Evolutionary conservation across 2,888 invertebrate genomes (phyloP).

Genomic region (Ichneumon xanthorius): DNA sequence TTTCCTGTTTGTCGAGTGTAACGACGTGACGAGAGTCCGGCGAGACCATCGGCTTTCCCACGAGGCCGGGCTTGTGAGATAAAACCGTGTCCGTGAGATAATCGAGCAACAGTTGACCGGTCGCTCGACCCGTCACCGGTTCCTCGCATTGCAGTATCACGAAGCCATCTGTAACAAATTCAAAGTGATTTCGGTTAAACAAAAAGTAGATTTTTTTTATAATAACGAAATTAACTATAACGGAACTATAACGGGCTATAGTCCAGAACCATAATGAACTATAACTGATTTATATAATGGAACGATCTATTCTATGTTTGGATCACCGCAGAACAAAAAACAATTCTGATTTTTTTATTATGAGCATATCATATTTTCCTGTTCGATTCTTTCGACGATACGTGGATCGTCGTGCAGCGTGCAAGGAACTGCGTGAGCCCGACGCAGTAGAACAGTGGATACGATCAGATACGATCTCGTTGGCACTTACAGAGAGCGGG

Average conservation of each 20-base stretch:
- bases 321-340: not conserved
- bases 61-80: slow-evolving; percentile 87
- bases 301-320: too few relatives aligned
- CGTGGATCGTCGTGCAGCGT: not conserved
- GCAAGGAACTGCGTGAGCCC: not conserved
- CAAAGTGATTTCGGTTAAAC: not conserved
- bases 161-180: slow-evolving; percentile 87
- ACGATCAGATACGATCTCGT: too few relatives aligned
- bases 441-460: not conserved
- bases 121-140: slow-evolving; percentile 88
- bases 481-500: slow-evolving; percentile 89
- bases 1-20: slow-evolving; percentile 87
- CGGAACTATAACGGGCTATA: too few relatives aligned
- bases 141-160: slow-evolving; percentile 90
- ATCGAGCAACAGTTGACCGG: slow-evolving; percentile 90
- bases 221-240: too few relatives aligned
- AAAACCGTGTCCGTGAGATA: slow-evolving; percentile 90
- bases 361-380: not conserved
- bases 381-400: not conserved
- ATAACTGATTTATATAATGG: too few relatives aligned
- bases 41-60: slow-evolving; percentile 89
- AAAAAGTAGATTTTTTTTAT: too few relatives aligned
- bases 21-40: slow-evolving; percentile 90
- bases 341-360: not conserved
- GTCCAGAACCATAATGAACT: too few relatives aligned